Evolutionary conservation across 2,113 vertebrate genomes (phyloP).

Genomic region (Dipodomys spectabilis): DNA sequence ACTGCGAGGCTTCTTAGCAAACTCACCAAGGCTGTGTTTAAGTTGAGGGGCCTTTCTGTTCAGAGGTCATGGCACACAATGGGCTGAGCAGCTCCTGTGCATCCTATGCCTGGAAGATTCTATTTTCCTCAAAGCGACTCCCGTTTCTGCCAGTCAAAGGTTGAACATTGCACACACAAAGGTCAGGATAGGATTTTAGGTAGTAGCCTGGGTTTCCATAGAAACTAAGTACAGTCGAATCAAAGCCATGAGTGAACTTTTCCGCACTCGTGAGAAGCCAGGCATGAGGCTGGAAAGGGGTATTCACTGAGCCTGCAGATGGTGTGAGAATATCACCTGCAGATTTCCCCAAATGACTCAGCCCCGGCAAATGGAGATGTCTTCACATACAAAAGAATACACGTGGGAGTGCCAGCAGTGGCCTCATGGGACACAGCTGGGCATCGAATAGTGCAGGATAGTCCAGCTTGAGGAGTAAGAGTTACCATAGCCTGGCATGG

Average conservation of each 20-base stretch:
- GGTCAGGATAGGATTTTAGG: not conserved
- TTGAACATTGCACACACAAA: not conserved
- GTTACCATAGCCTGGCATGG: too few species aligned
- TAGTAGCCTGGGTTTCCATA: not conserved
- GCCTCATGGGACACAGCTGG: accelerated
- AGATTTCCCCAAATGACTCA: not conserved
- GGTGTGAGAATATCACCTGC: not conserved
- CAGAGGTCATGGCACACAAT: not conserved
- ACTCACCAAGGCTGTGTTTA: not conserved
- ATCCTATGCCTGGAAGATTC: not conserved
- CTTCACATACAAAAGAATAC: not conserved
- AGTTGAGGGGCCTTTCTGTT: not conserved
- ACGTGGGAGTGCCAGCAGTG: not conserved
- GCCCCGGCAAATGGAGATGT: not conserved
- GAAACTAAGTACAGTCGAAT: constrained; percentile 41
- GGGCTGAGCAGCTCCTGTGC: not conserved
- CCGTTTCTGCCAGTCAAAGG: not conserved
- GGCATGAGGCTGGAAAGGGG: not conserved
- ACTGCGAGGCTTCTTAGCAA: not conserved
- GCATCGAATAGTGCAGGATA: accelerated
- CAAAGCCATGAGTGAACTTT: not conserved
- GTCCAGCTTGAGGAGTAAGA: not conserved
- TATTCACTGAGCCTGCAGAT: not conserved
- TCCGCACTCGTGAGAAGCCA: not conserved
- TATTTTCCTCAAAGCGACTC: not conserved